Base-by-base conservation (phyloP, 2,113 vertebrate genomes). In the Silurus meridionalis region DNA sequence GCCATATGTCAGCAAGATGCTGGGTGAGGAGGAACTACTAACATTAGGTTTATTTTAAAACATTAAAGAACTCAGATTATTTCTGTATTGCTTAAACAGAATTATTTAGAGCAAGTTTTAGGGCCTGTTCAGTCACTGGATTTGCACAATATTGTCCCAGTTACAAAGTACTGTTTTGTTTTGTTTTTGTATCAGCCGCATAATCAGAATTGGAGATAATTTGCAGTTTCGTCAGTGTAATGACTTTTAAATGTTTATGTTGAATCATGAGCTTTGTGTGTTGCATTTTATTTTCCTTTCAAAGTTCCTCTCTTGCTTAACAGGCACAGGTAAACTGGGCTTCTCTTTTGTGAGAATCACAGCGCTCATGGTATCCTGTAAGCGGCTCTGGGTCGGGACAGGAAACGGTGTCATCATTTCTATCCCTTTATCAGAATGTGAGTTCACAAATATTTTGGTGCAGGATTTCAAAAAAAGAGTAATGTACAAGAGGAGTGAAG, bases 1-100 rank as follows among this genome's bases (percentile, higher is more conserved):
- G 89, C 98, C 98, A 69, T 99, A 99, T 0, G 98, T 99, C 96
- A 99, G 98, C 96, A 99, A 99, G 93, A 99, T 99, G 98, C 93
- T 99, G 48, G 98, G 98, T 99, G 91, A 92, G 91, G 8, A 71
- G 23, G 11, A 75, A 11, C 19, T 11, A 15, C 23, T n/a, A 81
- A n/a, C 17, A 21, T 58, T 79, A 9, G 53, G 17, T 66, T 50
- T 17, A 19, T 21, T 50, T 74, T n/a, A 75, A n/a, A 15, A 15
- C 48, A 75, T 75, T 50, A 75, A 52, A 52, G 9, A 52, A n/a
- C 28, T 48, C 19, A 13, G 11, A 28, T 1, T 53, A 67, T 21
- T 37, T 4, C 7, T 67, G 8, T 72, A 21, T 25, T 28, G 2
- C 17, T 28, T 82, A 14, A 61, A 80, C n/a, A 28, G 9, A 23